phyloP scores from a whole-genome alignment of 2,888 invertebrate genomes.

The Cordilura impudica region DNA sequence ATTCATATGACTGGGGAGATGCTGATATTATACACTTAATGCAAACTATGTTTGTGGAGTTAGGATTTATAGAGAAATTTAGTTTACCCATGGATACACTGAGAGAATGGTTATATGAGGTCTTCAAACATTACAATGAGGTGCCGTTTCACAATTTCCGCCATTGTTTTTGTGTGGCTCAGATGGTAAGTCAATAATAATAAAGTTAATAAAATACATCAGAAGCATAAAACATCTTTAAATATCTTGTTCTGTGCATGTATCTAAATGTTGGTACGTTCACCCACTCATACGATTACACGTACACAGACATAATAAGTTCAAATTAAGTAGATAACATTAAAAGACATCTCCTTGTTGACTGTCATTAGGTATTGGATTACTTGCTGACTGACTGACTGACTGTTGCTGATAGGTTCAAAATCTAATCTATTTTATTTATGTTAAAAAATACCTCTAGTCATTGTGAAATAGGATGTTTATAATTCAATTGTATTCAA shows the following conservation, averaged over 20 bases:
- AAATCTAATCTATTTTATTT: constrained; percentile 19
- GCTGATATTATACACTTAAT: constrained; percentile 87
- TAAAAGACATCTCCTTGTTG: neutral
- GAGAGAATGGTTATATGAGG: constrained; percentile 86
- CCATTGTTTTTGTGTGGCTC: constrained; percentile 91
- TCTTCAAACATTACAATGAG: constrained; percentile 90
- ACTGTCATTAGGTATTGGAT: constrained; percentile 25
- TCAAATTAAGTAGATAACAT: neutral
- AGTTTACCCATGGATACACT: constrained; percentile 85
- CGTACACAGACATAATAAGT: neutral
- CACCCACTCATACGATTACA: no score
- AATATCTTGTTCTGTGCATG: neutral
- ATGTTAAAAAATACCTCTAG: neutral
- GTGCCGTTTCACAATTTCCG: constrained; percentile 93
- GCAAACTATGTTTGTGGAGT: constrained; percentile 89
- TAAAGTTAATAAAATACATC: neutral
- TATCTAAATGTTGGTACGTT: no score
- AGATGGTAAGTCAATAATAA: constrained; percentile 84
- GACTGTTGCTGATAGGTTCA: neutral
- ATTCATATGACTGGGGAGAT: constrained; percentile 90
- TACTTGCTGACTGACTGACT: neutral
- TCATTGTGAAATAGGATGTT: constrained; percentile 23
- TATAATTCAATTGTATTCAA: constrained; percentile 12
- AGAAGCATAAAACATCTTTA: neutral
- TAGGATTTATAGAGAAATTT: constrained; percentile 86